Evolutionary conservation across 2,888 invertebrate species (phyloP).

Genomic region (Lysandra coridon): DNA sequence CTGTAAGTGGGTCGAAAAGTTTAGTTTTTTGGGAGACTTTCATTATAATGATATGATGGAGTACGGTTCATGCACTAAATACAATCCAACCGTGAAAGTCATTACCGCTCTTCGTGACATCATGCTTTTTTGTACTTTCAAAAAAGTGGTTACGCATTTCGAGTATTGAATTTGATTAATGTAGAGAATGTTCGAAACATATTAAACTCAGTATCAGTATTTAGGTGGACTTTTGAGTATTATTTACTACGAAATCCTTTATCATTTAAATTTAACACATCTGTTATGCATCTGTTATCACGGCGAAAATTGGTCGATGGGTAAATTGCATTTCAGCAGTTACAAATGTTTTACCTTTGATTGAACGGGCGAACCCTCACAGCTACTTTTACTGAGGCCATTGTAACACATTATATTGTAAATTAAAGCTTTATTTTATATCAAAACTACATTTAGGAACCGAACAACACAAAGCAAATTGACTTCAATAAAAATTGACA

Average conservation of each 20-base stretch:
- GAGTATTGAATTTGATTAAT: constrained; percentile 30
- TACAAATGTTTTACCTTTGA: constrained; percentile 83
- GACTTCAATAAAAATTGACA: constrained; percentile 61
- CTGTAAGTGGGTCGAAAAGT: constrained; percentile 53
- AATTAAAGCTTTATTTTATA: constrained; percentile 46
- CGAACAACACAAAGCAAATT: constrained; percentile 63
- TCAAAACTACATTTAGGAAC: constrained; percentile 62
- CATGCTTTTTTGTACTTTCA: constrained; percentile 73
- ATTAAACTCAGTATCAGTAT: neutral
- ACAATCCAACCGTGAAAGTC: constrained; percentile 80
- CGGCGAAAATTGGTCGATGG: constrained; percentile 3
- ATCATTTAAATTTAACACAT: neutral
- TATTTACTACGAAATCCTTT: neutral
- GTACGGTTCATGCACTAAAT: constrained; percentile 76
- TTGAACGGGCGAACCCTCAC: constrained; percentile 95
- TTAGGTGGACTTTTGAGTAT: neutral
- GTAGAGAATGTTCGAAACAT: neutral
- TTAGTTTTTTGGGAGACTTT: constrained; percentile 69
- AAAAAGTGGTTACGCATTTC: constrained; percentile 47
- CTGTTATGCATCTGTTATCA: constrained; percentile 15
- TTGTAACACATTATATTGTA: constrained; percentile 80
- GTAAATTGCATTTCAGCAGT: neutral
- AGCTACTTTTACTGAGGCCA: constrained; percentile 96
- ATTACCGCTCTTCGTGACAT: constrained; percentile 74
- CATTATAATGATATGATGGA: constrained; percentile 65